Conservation (phyloP, 30 jellyfish, hydroid and myxozoan genomes). For the Aurelia sp. region DNA sequence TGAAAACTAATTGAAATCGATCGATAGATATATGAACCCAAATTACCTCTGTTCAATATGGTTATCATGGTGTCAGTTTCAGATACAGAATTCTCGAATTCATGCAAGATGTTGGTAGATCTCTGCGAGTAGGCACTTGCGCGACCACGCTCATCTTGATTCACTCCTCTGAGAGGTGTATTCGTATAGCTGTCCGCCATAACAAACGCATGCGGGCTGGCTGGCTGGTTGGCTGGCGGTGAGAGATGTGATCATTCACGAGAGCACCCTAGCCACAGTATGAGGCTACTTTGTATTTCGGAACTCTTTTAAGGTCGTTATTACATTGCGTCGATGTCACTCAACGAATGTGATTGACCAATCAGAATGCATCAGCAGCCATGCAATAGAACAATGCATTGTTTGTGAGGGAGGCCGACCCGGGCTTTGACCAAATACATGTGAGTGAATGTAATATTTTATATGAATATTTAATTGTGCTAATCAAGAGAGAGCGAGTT, state of each 20-base stretch:
- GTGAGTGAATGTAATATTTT: conserved; percentile 61
- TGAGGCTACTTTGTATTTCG: conserved; percentile 64
- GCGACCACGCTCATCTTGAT: conserved; percentile 60
- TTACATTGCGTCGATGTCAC: conserved; percentile 65
- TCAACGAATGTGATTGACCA: conserved; percentile 63
- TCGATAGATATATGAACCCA: conserved; percentile 11
- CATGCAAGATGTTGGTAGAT: conserved; percentile 62
- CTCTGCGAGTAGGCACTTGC: conserved; percentile 62
- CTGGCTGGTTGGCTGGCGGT: not conserved
- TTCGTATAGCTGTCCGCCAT: conserved; percentile 69
- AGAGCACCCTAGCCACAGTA: conserved; percentile 58
- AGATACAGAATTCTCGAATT: conserved; percentile 74
- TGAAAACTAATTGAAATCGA: conserved; percentile 33
- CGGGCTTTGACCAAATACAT: conserved; percentile 48
- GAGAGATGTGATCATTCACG: conserved; percentile 17
- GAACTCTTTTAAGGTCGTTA: conserved; percentile 70
- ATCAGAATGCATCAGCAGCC: conserved; percentile 49
- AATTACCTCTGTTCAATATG: conserved; percentile 80
- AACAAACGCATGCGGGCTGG: conserved; percentile 48
- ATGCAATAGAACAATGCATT: conserved; percentile 48
- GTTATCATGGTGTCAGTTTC: conserved; percentile 77
- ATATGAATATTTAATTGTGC: conserved; percentile 81
- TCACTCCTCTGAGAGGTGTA: conserved; percentile 49
- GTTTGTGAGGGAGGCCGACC: conserved; percentile 59
- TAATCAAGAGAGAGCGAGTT: conserved; percentile 62